phyloP scores from a whole-genome alignment of 1,140 invertebrate genomes.

The Macrotrachela quadricornifera region DNA sequence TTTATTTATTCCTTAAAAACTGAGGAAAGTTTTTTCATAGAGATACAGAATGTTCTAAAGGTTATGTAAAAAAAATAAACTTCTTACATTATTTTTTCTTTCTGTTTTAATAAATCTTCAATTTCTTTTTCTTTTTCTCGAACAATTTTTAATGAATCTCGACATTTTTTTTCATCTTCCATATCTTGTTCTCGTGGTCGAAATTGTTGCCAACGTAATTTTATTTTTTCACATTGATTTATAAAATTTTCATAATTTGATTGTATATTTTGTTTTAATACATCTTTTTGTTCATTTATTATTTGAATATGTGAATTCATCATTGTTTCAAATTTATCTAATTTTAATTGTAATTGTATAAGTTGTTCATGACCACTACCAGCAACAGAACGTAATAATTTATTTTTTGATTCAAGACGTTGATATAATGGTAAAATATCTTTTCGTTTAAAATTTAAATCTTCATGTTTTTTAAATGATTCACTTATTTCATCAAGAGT shows the following conservation, averaged over 20 bases:
- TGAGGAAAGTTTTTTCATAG: not conserved
- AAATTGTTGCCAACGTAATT: slow-evolving; percentile 49
- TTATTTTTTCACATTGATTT: slow-evolving; percentile 48
- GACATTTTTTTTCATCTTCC: slow-evolving; percentile 33
- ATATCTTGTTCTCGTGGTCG: slow-evolving; percentile 40
- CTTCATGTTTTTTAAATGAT: slow-evolving; percentile 44
- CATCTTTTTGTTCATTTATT: slow-evolving; percentile 39
- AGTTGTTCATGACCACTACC: slow-evolving; percentile 45
- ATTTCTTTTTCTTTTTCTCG: slow-evolving; percentile 44
- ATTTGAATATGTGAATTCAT: slow-evolving; percentile 37
- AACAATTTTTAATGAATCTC: slow-evolving; percentile 41
- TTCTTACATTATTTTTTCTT: slow-evolving; percentile 34
- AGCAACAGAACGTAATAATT: slow-evolving; percentile 35
- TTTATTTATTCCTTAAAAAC: not conserved
- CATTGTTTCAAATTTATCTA: slow-evolving; percentile 54
- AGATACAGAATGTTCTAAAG: not conserved
- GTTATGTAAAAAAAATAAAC: slow-evolving; percentile 10
- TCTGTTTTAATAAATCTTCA: slow-evolving; percentile 35
- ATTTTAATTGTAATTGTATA: slow-evolving; percentile 43
- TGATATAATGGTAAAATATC: slow-evolving; percentile 42
- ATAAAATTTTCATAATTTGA: slow-evolving; percentile 43
- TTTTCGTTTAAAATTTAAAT: slow-evolving; percentile 40
- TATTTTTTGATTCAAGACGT: slow-evolving; percentile 45
- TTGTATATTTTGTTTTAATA: slow-evolving; percentile 42
- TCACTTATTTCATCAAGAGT: slow-evolving; percentile 55